A percentile compares a stretch with the other conserved stretches of the same genome.
These are phyloP conservation scores for Cyprinodon brontotheroides DNA, from an alignment of 2,113 vertebrate genomes.

Conservation along the genomic window DNA sequence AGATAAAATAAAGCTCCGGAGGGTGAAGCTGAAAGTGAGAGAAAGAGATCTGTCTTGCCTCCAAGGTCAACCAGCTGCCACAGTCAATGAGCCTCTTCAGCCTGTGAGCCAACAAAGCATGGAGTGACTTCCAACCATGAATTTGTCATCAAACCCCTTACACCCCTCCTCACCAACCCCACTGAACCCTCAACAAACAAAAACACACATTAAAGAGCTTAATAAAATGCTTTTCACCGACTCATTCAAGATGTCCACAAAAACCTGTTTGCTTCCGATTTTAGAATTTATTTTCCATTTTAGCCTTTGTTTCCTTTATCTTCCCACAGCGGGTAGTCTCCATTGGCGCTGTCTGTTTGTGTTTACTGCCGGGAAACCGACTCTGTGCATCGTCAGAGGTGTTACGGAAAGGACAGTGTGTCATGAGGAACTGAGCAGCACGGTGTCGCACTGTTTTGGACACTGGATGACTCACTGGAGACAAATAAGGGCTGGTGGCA, in stretches of 20 bases:
- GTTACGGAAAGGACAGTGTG: constrained; percentile 58
- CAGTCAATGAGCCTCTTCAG: constrained; percentile 62
- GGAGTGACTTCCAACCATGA: constrained; percentile 29
- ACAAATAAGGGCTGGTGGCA: constrained; percentile 58
- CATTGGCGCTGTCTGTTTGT: constrained; percentile 50
- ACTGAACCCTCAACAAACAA: not conserved
- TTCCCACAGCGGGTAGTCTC: constrained; percentile 19
- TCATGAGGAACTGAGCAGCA: constrained; percentile 43
- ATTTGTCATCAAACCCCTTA: constrained; percentile 29
- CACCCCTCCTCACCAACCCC: not conserved
- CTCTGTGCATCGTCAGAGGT: constrained; percentile 44
- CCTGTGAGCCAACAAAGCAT: constrained; percentile 53
- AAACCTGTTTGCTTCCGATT: constrained; percentile 22
- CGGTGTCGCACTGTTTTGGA: constrained; percentile 68
- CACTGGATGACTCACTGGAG: constrained; percentile 68
- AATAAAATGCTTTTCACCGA: constrained; percentile 36
- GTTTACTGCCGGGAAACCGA: constrained; percentile 45
- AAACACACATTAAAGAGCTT: constrained; percentile 13
- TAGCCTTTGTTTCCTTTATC: not conserved
- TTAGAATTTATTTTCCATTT: not conserved
- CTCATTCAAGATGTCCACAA: constrained; percentile 29
- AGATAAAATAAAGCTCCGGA: constrained; percentile 22
- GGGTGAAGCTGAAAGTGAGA: constrained; percentile 49
- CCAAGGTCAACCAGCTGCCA: constrained; percentile 72
- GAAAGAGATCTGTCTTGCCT: constrained; percentile 52